Evolutionary conservation across 2,888 invertebrate genomes (phyloP), one percentile per base, ranked within the genome.

Genomic region (Bruchidius siliquastri): DNA sequence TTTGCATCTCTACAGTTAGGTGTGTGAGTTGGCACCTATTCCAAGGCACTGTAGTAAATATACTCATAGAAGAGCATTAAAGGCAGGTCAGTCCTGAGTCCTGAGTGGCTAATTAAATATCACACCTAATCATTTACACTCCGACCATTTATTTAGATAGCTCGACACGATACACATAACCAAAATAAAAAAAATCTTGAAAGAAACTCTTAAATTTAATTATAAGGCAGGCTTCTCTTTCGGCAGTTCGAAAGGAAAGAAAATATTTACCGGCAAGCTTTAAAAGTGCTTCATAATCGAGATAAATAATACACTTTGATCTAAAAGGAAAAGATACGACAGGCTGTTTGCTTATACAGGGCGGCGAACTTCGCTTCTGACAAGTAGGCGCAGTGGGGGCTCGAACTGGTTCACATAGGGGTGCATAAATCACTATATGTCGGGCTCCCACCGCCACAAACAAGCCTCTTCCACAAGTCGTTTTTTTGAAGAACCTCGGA

Each of bases 121-220:
- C 70, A 73, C 71, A 73, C 73, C 73, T 73, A 71, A 70, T 71
- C 71, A 30, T 67, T 26, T 21, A 71, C 68, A 21, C 68, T 70
- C 73, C 73, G 73, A 21, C 73, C 49, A 71, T 73, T 70, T 73
- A 73, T 73, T 73, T 73, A 73, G 73, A 73, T 73, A 68, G 71
- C 71, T 70, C 26, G 70, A 67, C 21, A 32, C 70, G 71, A 70
- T 73, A 73, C 73, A 73, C 70, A 71, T 20, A 68, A 68, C 21
- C 21, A 22, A 68, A 68, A n/a, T n/a, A 73, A 67, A 73, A 73
- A 73, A 73, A 72, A 22, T 10, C 22, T 21, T 32, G 32, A 68
- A 67, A 73, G 71, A 32, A 71, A 71, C 73, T 73, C 70, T 73
- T 71, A 71, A 67, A 73, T 70, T 73, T 73, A 71, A 73, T 73